A percentile compares a stretch with the other conserved stretches of the same genome.
phyloP scores from a whole-genome alignment of 2,888 invertebrate genomes.

The Phania funesta region DNA sequence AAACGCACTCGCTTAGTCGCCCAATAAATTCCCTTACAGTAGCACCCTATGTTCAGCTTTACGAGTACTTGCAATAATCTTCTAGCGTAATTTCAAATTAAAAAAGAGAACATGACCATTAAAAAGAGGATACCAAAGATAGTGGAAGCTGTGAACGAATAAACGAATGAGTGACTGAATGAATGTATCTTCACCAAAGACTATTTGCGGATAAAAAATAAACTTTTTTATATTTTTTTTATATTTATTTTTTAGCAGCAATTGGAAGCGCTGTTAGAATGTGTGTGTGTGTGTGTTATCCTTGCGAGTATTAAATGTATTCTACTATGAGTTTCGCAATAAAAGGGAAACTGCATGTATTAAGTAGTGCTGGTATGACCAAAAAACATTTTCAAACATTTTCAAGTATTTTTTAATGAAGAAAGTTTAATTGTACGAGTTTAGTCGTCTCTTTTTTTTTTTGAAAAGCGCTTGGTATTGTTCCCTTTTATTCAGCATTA shows the following conservation, averaged over 20 bases:
- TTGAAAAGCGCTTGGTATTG: slow-evolving; percentile 43
- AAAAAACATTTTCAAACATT: slow-evolving; percentile 58
- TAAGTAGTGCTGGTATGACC: slow-evolving; percentile 35
- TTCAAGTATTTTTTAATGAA: slow-evolving; percentile 71
- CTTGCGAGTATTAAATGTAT: slow-evolving; percentile 32
- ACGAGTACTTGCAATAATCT: background rate
- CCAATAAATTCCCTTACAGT: too few species aligned
- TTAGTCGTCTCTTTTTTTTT: slow-evolving; percentile 14
- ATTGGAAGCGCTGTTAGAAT: slow-evolving; percentile 24
- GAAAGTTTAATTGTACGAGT: slow-evolving; percentile 70
- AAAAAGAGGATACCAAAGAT: slow-evolving; percentile 39
- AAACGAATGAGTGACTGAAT: slow-evolving; percentile 30
- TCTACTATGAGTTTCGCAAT: slow-evolving; percentile 30
- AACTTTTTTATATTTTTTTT: background rate
- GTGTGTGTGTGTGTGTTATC: slow-evolving; percentile 16
- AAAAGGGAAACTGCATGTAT: slow-evolving; percentile 48
- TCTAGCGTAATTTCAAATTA: slow-evolving; percentile 5
- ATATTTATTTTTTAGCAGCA: slow-evolving; percentile 23
- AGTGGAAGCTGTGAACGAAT: slow-evolving; percentile 22
- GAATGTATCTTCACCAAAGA: slow-evolving; percentile 10
- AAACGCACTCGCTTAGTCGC: too few species aligned
- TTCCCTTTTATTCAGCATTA: slow-evolving; percentile 6
- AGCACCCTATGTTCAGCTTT: too few species aligned
- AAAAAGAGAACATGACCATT: slow-evolving; percentile 9
- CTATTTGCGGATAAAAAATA: slow-evolving; percentile 41